These are phyloP conservation scores for Channa argus DNA, from an alignment of 2,113 vertebrate species.

Conservation along the genomic window DNA sequence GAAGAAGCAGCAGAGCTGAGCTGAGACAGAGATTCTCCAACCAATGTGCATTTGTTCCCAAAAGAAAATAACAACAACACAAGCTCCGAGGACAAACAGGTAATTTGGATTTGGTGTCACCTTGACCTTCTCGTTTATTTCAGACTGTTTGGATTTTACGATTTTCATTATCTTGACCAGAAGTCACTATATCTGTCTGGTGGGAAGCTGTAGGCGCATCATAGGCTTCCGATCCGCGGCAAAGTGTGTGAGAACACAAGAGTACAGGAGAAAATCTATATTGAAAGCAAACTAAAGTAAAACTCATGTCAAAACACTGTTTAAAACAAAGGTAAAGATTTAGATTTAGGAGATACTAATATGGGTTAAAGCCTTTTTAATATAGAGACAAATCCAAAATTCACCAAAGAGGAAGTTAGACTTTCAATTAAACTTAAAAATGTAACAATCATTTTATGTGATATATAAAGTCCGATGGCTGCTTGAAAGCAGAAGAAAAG, in stretches of 20 bases:
- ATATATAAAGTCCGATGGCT: neutral
- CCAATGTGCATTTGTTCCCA: neutral
- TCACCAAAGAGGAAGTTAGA: neutral
- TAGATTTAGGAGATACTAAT: neutral
- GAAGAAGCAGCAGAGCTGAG: conserved; percentile 25
- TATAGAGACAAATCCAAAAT: neutral
- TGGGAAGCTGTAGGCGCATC: too few relatives aligned
- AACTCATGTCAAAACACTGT: too few relatives aligned
- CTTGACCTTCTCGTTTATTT: neutral
- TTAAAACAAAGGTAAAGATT: too few relatives aligned
- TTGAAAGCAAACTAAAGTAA: too few relatives aligned
- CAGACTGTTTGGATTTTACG: neutral
- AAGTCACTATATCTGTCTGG: too few relatives aligned
- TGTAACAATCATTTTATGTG: too few relatives aligned
- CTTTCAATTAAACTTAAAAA: neutral
- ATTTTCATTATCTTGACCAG: too few relatives aligned
- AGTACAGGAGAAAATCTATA: too few relatives aligned
- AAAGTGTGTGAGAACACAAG: too few relatives aligned
- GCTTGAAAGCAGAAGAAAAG: neutral
- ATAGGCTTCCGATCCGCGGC: too few relatives aligned
- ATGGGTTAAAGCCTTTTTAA: too few relatives aligned
- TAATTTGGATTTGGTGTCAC: conserved; percentile 43
- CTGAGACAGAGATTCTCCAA: neutral
- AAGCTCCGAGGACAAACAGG: conserved; percentile 44
- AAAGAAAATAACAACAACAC: conserved; percentile 14